phyloP scores from a whole-genome alignment of 2,113 vertebrate species.

The Bambusicola thoracicus region DNA sequence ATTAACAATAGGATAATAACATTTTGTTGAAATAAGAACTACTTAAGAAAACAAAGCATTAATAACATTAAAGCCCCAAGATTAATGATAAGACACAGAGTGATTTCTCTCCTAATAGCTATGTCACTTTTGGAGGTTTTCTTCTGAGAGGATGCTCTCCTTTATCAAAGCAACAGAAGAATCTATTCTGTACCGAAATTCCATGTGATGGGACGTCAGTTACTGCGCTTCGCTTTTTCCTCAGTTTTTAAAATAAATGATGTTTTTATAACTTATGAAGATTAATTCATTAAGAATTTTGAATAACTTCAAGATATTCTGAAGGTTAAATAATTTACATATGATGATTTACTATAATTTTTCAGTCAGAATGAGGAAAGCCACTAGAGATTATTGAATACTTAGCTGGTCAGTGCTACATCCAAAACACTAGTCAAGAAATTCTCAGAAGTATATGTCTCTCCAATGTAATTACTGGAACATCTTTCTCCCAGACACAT shows the following conservation, averaged over 20 bases:
- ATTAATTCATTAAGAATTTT: background rate
- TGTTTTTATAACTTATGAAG: background rate
- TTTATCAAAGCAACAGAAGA: background rate
- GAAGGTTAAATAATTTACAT: background rate
- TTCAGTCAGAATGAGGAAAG: background rate
- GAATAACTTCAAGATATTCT: background rate
- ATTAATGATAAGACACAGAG: background rate
- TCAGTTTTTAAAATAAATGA: background rate
- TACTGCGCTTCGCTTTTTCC: background rate
- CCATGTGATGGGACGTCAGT: background rate
- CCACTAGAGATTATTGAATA: background rate
- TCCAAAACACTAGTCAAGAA: background rate
- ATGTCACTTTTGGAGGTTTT: background rate
- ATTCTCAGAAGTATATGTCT: background rate
- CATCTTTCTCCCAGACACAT: background rate
- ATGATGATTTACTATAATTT: background rate
- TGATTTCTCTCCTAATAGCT: background rate
- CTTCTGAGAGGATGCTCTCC: background rate
- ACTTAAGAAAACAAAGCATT: background rate
- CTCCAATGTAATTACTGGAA: fast-evolving
- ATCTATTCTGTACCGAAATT: background rate
- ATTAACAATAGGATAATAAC: background rate
- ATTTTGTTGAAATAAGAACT: background rate
- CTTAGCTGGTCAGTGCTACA: background rate
- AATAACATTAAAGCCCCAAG: background rate